A percentile compares a stretch with the other conserved stretches of the same genome.
phyloP scores from a whole-genome alignment of 2,797 vertebrate genomes.

The Crotalus adamanteus region DNA sequence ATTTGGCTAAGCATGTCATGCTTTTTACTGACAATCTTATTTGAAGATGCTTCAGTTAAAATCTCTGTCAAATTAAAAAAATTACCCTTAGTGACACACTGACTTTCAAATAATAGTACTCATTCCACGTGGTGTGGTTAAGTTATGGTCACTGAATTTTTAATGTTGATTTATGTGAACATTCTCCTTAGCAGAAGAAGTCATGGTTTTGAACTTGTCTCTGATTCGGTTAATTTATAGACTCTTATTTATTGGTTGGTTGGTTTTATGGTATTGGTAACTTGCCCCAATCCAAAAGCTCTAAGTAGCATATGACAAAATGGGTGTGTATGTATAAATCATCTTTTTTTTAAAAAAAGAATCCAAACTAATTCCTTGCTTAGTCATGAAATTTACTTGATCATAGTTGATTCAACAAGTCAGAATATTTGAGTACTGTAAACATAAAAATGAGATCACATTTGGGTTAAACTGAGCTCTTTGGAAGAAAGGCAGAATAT shows the following conservation, averaged over 20 bases:
- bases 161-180: conserved; percentile 6
- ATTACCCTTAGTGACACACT: conserved; percentile 9
- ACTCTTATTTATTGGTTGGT: not conserved
- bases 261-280: not conserved
- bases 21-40: not conserved
- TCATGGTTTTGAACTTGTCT: conserved; percentile 2
- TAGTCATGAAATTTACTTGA: not conserved
- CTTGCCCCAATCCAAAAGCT: not conserved
- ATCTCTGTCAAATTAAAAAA: conserved; percentile 11
- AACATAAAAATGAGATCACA: not conserved
- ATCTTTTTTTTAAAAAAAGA: not conserved
- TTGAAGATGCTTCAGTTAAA: not conserved
- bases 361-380: not conserved
- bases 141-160: not conserved
- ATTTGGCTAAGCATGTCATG: not conserved
- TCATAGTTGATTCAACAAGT: not conserved
- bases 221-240: conserved; percentile 10
- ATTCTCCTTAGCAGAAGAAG: not conserved
- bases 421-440: not conserved
- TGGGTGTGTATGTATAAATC: not conserved
- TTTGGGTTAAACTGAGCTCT: not conserved
- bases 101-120: conserved; percentile 16
- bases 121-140: conserved; percentile 1
- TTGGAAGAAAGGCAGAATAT: not conserved
- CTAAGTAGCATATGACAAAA: not conserved